Conservation (phyloP, 2,113 vertebrate species). For the Miniopterus natalensis region DNA sequence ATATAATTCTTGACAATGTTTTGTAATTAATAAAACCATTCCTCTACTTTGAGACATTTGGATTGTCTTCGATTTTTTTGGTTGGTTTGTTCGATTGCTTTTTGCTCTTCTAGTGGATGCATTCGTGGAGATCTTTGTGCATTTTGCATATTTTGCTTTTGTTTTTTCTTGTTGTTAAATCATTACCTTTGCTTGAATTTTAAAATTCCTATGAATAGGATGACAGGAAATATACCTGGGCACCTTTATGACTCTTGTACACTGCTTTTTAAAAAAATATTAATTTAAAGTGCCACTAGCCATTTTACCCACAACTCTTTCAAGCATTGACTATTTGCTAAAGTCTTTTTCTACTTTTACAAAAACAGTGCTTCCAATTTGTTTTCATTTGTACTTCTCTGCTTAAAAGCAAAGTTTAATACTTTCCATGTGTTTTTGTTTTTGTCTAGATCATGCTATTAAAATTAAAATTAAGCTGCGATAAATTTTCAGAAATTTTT, state of each 20-base stretch:
- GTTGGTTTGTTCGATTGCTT: neutral
- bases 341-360: constrained; percentile 47
- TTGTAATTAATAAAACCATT: constrained; percentile 51
- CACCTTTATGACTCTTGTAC: constrained; percentile 19
- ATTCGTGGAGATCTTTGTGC: neutral
- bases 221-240: neutral
- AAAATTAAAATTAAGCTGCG: constrained; percentile 55
- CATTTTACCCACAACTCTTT: constrained; percentile 36
- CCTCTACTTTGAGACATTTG: neutral
- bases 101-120: neutral
- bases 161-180: neutral
- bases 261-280: neutral
- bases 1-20: constrained; percentile 32
- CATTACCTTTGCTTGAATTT: constrained; percentile 45
- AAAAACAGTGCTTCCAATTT: constrained; percentile 47
- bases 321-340: constrained; percentile 33
- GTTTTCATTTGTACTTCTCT: constrained; percentile 36
- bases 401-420: constrained; percentile 29
- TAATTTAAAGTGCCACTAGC: constrained; percentile 16
- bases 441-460: constrained; percentile 48
- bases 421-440: constrained; percentile 30
- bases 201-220: constrained; percentile 44
- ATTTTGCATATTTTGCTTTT: neutral
- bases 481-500: constrained; percentile 56
- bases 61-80: neutral